Evolutionary conservation across 2,888 invertebrate species (phyloP).

Genomic region (Neocrepidodera transversa): DNA sequence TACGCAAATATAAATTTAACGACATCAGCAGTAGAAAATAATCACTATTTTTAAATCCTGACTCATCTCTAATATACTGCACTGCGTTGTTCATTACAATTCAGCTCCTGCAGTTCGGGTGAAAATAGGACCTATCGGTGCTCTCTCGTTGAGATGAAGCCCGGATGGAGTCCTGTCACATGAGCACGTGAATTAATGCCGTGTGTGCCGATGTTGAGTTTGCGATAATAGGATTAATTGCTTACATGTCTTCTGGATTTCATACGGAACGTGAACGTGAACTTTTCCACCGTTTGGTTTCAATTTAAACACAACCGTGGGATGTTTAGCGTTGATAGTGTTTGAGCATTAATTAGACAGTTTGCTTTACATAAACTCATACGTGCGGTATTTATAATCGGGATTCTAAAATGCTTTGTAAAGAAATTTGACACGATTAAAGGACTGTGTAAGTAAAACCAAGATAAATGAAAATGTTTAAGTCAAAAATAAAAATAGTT

Average conservation of each 20-base stretch:
- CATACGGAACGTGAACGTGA: neutral
- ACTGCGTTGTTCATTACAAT: neutral
- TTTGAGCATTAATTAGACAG: constrained; percentile 3
- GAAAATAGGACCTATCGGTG: constrained; percentile 6
- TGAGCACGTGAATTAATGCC: constrained; percentile 12
- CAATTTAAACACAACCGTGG: constrained; percentile 3
- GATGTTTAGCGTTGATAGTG: neutral
- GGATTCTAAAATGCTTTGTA: too few species aligned
- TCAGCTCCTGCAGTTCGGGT: neutral
- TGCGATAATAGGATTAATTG: constrained; percentile 14
- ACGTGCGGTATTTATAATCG: too few species aligned
- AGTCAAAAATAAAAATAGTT: too few species aligned
- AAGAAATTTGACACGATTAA: too few species aligned
- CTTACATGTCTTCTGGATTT: constrained; percentile 11
- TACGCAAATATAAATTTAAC: too few species aligned
- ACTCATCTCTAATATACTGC: neutral
- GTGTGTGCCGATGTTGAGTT: constrained; percentile 10
- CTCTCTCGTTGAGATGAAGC: constrained; percentile 2
- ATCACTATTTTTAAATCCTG: neutral
- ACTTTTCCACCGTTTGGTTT: constrained; percentile 3
- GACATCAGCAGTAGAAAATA: neutral
- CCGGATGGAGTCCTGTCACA: constrained; percentile 9
- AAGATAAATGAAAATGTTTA: too few species aligned
- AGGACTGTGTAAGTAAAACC: too few species aligned
- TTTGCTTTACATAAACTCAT: too few species aligned